phyloP scores from a whole-genome alignment of 2,888 invertebrate genomes.

The Galerucella nymphaeae region DNA sequence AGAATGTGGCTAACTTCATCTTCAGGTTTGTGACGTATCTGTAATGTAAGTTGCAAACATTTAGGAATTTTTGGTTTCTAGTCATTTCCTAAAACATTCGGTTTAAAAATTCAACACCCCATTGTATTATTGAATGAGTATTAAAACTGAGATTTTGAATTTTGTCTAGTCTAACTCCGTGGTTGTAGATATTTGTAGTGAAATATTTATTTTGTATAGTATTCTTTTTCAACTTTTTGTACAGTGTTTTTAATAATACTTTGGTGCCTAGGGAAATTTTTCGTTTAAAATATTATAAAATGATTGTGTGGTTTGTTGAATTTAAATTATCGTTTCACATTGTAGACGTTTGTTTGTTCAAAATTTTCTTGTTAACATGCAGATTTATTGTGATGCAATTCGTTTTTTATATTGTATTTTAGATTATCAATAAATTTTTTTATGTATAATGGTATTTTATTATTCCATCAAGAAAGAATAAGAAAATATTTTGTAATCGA shows the following conservation, averaged over 20 bases:
- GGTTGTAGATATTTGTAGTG: slow-evolving; percentile 37
- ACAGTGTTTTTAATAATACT: slow-evolving; percentile 9
- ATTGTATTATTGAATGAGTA: background rate
- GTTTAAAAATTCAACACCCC: too few relatives aligned
- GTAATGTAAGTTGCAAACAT: too few relatives aligned
- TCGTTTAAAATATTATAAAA: too few relatives aligned
- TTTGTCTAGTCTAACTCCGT: slow-evolving; percentile 21
- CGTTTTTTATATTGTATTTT: slow-evolving; percentile 14
- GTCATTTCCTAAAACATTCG: too few relatives aligned
- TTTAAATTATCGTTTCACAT: too few relatives aligned
- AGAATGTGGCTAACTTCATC: too few relatives aligned
- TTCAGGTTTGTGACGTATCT: too few relatives aligned
- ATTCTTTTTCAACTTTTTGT: slow-evolving; percentile 27
- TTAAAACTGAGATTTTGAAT: slow-evolving; percentile 2
- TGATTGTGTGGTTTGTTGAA: background rate
- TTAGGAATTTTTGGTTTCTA: too few relatives aligned
- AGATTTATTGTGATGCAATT: slow-evolving; percentile 8
- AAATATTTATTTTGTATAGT: slow-evolving; percentile 39
- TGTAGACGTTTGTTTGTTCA: background rate
- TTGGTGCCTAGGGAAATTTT: slow-evolving; percentile 24
- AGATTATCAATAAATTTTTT: background rate
- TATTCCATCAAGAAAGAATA: too few relatives aligned
- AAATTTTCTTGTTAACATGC: background rate
- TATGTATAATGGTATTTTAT: background rate
- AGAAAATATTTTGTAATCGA: too few relatives aligned